phyloP scores from a whole-genome alignment of 2,113 vertebrate genomes.

The Sterna hirundo region DNA sequence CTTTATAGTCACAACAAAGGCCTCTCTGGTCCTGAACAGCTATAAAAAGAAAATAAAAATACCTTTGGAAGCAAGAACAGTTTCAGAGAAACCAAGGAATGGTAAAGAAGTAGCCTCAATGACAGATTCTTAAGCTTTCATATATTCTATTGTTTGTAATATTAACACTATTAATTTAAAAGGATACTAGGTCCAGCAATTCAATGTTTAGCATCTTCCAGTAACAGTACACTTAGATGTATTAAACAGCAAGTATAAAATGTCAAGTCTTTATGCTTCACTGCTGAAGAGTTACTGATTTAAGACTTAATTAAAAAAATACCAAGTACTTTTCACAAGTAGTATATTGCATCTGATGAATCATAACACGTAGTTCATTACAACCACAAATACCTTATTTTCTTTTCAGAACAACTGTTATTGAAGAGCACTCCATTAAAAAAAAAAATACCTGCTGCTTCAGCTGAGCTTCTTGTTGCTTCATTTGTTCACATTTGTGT shows the following conservation, averaged over 20 bases:
- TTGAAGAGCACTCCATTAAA: neutral
- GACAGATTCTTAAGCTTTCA: neutral
- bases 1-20: neutral
- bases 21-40: neutral
- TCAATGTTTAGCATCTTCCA: neutral
- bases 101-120: neutral
- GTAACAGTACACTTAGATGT: neutral
- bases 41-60: neutral
- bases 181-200: neutral
- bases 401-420: neutral
- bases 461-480: conserved; percentile 93
- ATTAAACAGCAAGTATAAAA: neutral
- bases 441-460: conserved; percentile 88
- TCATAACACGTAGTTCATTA: neutral
- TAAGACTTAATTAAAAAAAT: neutral
- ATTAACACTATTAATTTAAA: neutral
- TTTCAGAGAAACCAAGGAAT: neutral
- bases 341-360: neutral
- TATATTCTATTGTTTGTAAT: neutral
- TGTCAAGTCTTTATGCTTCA: neutral
- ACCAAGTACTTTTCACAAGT: neutral
- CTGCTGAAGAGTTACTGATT: neutral
- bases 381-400: neutral
- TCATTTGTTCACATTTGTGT: conserved; percentile 97
- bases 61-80: neutral